Percentiles rank a stretch among this genome's conserved stretches.
Evolutionary conservation across 2,797 vertebrate genomes (phyloP).

Genomic region (Dryobates pubescens): DNA sequence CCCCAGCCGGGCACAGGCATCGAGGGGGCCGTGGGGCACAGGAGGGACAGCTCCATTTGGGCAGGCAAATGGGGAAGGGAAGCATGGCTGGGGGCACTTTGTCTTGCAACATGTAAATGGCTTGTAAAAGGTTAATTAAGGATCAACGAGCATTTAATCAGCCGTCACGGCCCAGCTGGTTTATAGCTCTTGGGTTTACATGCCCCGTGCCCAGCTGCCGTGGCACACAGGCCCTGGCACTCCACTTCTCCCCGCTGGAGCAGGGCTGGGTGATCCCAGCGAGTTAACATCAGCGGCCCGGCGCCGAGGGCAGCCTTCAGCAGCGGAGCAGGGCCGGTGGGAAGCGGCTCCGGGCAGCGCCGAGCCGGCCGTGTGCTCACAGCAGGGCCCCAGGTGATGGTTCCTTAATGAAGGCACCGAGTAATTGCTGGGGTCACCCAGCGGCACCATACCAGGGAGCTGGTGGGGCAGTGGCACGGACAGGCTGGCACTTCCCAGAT

Average conservation of each 20-base stretch:
- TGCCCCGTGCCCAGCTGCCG: background rate
- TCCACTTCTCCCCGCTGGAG: background rate
- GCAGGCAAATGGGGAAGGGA: background rate
- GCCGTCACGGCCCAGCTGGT: constrained; percentile 32
- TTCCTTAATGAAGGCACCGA: background rate
- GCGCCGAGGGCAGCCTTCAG: background rate
- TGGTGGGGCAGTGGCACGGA: fast-evolving
- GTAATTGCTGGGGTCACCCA: background rate
- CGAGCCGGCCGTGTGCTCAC: fast-evolving
- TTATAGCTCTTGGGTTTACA: constrained; percentile 30
- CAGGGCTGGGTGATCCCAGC: fast-evolving
- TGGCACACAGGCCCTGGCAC: background rate
- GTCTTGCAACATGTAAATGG: constrained; percentile 37
- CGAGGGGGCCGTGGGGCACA: fast-evolving
- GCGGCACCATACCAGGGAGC: fast-evolving
- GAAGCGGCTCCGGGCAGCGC: background rate
- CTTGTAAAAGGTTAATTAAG: constrained; percentile 72
- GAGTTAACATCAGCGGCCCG: background rate
- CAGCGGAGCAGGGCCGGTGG: background rate
- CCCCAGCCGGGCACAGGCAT: fast-evolving
- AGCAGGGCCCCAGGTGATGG: fast-evolving
- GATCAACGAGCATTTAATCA: constrained; percentile 57
- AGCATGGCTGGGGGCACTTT: background rate
- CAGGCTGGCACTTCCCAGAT: background rate
- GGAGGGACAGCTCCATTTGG: background rate